Evolutionary conservation across 2,113 vertebrate genomes (phyloP), one percentile per base, ranked within the genome.

Genomic region (Vombatus ursinus): DNA sequence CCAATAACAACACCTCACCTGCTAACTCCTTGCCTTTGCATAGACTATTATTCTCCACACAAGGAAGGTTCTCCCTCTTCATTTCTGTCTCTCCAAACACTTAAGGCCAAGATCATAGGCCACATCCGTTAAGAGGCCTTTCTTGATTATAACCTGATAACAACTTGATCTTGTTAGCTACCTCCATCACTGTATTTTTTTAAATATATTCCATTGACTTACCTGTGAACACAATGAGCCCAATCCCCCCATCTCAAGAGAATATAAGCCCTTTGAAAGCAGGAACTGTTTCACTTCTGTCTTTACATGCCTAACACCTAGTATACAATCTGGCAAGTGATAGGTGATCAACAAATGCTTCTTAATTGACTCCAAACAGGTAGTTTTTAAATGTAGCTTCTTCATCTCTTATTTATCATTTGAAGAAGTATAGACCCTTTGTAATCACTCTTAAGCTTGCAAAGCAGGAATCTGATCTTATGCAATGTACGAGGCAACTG

Each of bases 401-500:
- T 68, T 37, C 28, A 96, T 53, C 52, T 91, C 77, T n/a, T 26
- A 95, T 11, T 24, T 50, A 94, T 91, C 47, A 61, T 28, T 12
- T 97, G 24, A 96, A 90, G 49, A 94, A 23, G 24, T 28, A 51
- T 23, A 94, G 52, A 53, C 92, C 84, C 89, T 91, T 93, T 50
- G 91, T 11, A 95, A 97, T 97, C 91, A 97, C 16, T 77, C 92
- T 91, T 37, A 1, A 93, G 93, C 96, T 97, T 97, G 50, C 95
- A 96, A 97, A 97, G 57, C 10, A 22, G 31, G 95, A 96, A 97
- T 94, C 68, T 96, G 95, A 95, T 96, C 98, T 98, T 98, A 98
- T 50, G 94, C 97, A 98, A 97, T 96, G 94, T 95, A 95, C 93
- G 93, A 96, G 77, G 54, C 50, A 94, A 94, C 94, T 97, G 94